Base-by-base conservation (phyloP, 2,888 invertebrate genomes). In the Oxystoma pomonae region DNA sequence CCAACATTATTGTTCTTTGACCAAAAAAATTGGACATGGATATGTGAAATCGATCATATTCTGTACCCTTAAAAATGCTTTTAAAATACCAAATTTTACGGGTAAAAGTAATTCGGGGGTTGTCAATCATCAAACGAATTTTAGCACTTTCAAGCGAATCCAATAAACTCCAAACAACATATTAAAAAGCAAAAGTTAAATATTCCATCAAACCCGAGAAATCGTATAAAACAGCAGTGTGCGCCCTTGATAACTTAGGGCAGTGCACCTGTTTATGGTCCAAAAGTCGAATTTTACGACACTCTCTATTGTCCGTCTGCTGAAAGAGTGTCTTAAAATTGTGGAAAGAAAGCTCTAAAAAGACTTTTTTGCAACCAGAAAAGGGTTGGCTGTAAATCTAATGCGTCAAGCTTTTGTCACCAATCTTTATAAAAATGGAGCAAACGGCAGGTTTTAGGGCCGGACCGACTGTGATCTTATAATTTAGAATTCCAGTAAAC, bases 261-360 rank as follows among this genome's bases (percentile, higher is more conserved):
- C 55, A 59, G 63, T 63, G 63, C 65, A 66, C 65, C 65, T 66
- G 65, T 66, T 66, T 66, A 66, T 58, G 57, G 57, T 18, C 61
- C 51, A 56, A 65, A 62, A 62, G 60, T 63, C 63, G 20, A 63
- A 57, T 52, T 66, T 66, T 66, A 66, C 63, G 63, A 66, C 65
- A 63, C 62, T 65, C 55, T 57, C 57, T 61, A 63, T 66, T 66
- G 65, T 66, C 55, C 16, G n/a, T 20, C 50, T 19, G 22, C 57
- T 62, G 59, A 65, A 65, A 63, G 62, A 65, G 60, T 65, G 60
- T 53, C 58, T 63, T 61, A 61, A 63, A 66, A 66, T 66, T 63
- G 65, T 66, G 21, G 61, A 63, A 63, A 66, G 63, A 66, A 61
- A 63, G 61, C 65, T 63, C 63, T 21, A 58, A 60, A 62, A 63